A percentile compares a stretch with the other conserved stretches of the same genome.
phyloP scores from a whole-genome alignment of 2,888 invertebrate species.

The Drosophila buzzatii region DNA sequence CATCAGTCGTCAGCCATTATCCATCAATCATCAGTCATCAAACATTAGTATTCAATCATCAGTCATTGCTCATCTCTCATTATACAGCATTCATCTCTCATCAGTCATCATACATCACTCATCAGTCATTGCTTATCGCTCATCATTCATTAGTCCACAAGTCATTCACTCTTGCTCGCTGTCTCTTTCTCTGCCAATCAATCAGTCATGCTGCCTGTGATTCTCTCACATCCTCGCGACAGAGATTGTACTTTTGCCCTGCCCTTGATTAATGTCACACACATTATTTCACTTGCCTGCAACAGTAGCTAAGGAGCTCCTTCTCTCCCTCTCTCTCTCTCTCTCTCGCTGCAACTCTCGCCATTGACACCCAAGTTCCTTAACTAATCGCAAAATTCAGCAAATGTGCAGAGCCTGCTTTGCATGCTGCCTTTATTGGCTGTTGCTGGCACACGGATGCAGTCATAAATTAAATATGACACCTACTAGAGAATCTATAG shows the following conservation, averaged over 20 bases:
- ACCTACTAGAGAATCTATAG: constrained; percentile 48
- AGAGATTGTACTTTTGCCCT: not conserved
- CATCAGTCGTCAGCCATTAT: not conserved
- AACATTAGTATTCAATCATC: too few relatives aligned
- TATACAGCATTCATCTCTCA: not conserved
- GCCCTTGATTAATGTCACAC: constrained; percentile 44
- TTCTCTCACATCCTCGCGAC: constrained; percentile 2
- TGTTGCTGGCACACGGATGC: constrained; percentile 30
- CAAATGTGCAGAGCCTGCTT: constrained; percentile 34
- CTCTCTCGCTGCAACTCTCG: not conserved
- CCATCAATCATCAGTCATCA: not conserved
- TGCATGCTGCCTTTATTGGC: constrained; percentile 33
- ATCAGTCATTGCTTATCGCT: not conserved
- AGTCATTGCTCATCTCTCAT: not conserved
- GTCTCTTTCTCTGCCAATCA: not conserved
- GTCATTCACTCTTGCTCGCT: not conserved
- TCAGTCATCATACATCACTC: too few relatives aligned
- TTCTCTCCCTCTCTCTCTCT: not conserved
- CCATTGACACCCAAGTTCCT: constrained; percentile 12
- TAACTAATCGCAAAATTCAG: constrained; percentile 56
- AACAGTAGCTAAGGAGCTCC: constrained; percentile 33
- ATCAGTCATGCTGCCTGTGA: not conserved
- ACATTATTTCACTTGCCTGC: constrained; percentile 33
- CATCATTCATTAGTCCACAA: not conserved
- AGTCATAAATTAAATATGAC: constrained; percentile 75